phyloP scores from a whole-genome alignment of 2,113 vertebrate genomes.

The Xenopus laevis region DNA sequence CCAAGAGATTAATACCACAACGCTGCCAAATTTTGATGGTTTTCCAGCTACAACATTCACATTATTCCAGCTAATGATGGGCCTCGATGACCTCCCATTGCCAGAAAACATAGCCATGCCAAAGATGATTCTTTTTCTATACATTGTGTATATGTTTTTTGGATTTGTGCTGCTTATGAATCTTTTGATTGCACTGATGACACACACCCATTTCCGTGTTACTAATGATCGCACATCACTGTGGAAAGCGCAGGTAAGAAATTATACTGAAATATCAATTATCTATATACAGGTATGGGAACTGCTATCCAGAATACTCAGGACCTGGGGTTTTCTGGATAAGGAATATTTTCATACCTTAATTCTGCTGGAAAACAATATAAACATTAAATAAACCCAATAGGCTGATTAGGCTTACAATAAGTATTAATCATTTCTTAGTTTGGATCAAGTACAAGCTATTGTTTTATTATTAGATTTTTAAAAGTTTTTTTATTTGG shows the following conservation, averaged over 20 bases:
- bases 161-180: constrained; percentile 38
- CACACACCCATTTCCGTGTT: constrained; percentile 23
- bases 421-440: too few species aligned
- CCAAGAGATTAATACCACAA: constrained; percentile 4
- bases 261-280: background rate
- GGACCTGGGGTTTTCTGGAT: too few species aligned
- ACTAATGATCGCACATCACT: constrained; percentile 8
- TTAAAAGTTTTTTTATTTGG: too few species aligned
- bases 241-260: constrained; percentile 25
- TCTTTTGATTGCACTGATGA: constrained; percentile 34
- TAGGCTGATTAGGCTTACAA: too few species aligned
- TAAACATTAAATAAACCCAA: too few species aligned
- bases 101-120: constrained; percentile 7
- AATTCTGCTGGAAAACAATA: background rate
- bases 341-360: too few species aligned
- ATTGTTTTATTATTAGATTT: too few species aligned
- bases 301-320: too few species aligned
- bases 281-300: background rate
- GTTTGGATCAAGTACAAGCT: too few species aligned
- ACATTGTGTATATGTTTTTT: constrained; percentile 22
- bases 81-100: constrained; percentile 22
- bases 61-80: constrained; percentile 33
- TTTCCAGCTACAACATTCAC: constrained; percentile 35
- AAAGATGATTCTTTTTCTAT: constrained; percentile 6
- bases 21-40: constrained; percentile 31